phyloP scores from a whole-genome alignment of 2,113 vertebrate species.

The Hiodon alosoides region DNA sequence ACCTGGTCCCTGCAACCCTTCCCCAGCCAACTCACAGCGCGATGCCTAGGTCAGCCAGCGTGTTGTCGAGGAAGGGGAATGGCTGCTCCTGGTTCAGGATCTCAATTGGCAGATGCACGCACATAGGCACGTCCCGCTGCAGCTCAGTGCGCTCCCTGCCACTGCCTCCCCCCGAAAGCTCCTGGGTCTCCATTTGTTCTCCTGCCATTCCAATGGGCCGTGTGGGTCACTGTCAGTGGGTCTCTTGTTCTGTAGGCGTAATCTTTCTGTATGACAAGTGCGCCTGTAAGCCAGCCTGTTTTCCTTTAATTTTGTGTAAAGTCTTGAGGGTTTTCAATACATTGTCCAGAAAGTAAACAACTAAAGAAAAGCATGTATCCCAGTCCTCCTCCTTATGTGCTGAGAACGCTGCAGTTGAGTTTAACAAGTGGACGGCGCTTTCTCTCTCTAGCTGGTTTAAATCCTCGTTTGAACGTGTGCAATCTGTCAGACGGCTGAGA shows the following conservation, averaged over 20 bases:
- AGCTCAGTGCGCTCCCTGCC: no score
- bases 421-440: background rate
- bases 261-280: background rate
- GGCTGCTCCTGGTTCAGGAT: no score
- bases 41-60: no score
- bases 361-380: background rate
- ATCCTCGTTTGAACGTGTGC: constrained; percentile 46
- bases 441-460: constrained; percentile 48
- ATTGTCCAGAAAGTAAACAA: background rate
- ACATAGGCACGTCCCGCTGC: no score
- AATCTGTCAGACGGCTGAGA: constrained; percentile 54
- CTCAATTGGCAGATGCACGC: no score
- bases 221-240: background rate
- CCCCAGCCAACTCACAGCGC: no score
- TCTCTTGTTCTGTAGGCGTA: background rate
- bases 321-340: background rate
- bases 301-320: background rate
- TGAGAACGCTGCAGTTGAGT: background rate
- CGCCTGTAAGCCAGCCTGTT: background rate
- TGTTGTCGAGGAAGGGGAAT: no score
- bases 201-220: constrained; percentile 13
- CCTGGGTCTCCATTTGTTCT: constrained; percentile 7
- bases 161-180: no score
- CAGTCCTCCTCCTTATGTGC: background rate
- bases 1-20: no score